A percentile compares a stretch with the other conserved stretches of the same genome.
These are phyloP conservation scores for Rhynchomys soricoides DNA, from an alignment of 2,113 vertebrate species.

Conservation along the genomic window DNA sequence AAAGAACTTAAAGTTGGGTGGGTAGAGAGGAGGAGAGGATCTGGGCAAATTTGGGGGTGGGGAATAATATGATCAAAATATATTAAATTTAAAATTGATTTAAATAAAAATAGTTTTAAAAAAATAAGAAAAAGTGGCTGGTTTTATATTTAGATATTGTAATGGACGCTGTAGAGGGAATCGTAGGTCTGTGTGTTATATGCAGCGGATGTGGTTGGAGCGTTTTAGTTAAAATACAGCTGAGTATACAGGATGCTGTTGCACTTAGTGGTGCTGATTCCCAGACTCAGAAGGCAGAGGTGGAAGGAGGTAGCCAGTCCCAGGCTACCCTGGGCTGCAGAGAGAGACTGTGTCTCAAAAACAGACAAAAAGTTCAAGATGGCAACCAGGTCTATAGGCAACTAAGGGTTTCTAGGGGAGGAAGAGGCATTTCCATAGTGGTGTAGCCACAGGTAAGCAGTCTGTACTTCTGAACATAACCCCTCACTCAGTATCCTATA, in stretches of 20 bases:
- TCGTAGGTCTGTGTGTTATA: neutral
- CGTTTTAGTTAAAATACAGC: constrained; percentile 14
- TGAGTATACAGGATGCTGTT: neutral
- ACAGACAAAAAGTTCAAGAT: neutral
- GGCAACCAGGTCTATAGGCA: neutral
- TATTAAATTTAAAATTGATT: neutral
- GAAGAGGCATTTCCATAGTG: neutral
- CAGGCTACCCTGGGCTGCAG: neutral
- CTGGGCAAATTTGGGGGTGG: neutral
- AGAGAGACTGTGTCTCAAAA: neutral
- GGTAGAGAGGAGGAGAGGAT: neutral
- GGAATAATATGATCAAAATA: neutral
- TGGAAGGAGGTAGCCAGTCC: neutral
- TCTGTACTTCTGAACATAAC: neutral
- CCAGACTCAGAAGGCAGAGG: neutral
- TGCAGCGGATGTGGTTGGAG: neutral
- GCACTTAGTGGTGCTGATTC: neutral
- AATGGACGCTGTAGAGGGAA: neutral
- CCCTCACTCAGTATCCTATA: neutral
- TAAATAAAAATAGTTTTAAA: neutral
- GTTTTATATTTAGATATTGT: neutral
- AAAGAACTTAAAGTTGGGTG: neutral
- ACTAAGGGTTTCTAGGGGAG: neutral
- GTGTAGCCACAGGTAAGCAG: neutral
- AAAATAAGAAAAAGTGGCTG: neutral